Evolutionary conservation across 2,888 invertebrate species (phyloP).

Genomic region (Apodemia duryi): DNA sequence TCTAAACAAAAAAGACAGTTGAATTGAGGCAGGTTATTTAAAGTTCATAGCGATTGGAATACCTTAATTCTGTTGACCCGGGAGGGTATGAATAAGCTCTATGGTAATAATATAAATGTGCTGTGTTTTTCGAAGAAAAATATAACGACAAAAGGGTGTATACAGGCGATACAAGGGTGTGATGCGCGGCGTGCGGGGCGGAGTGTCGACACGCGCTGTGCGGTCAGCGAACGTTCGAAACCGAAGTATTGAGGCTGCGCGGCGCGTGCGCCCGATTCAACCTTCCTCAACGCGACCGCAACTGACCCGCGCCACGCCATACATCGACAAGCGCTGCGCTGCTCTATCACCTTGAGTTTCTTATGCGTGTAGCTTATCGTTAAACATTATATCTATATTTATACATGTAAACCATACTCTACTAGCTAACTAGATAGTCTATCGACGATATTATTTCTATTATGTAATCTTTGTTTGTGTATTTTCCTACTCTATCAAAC

Average conservation of each 20-base stretch:
- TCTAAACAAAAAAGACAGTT: conserved; percentile 24
- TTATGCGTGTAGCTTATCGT: conserved; percentile 13
- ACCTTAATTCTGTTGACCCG: conserved; percentile 17
- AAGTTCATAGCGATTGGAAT: conserved; percentile 28
- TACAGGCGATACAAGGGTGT: conserved; percentile 40
- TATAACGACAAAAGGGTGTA: conserved; percentile 40
- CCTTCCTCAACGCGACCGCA: conserved; percentile 79
- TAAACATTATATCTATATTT: conserved; percentile 3
- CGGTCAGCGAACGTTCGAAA: conserved; percentile 75
- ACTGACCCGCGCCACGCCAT: conserved; percentile 65
- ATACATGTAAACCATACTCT: neutral
- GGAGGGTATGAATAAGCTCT: conserved; percentile 9
- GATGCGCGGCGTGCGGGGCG: conserved; percentile 43
- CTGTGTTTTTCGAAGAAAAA: conserved; percentile 30
- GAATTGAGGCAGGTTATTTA: conserved; percentile 38
- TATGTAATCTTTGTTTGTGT: conserved; percentile 18
- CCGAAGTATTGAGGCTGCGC: conserved; percentile 61
- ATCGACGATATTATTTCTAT: conserved; percentile 16
- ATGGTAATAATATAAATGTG: conserved; percentile 28
- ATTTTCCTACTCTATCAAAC: neutral
- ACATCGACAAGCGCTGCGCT: conserved; percentile 47
- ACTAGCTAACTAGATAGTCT: neutral
- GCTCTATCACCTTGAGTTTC: conserved; percentile 13
- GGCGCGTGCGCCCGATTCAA: conserved; percentile 77
- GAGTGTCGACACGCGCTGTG: conserved; percentile 76